Evolutionary conservation across 1,140 invertebrate genomes (phyloP).

Genomic region (Anagrus nilaparvatae): DNA sequence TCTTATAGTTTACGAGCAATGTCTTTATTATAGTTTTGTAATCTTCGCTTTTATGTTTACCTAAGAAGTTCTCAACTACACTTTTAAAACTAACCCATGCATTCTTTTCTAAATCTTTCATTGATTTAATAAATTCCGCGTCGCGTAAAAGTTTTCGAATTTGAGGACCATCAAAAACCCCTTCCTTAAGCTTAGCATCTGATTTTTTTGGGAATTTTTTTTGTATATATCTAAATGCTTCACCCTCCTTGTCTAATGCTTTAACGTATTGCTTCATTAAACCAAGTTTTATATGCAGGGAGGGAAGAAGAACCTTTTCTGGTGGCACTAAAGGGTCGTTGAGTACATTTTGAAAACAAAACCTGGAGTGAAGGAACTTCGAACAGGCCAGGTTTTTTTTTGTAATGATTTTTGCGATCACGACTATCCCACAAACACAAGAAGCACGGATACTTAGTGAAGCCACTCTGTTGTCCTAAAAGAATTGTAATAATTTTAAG

Average conservation of each 20-base stretch:
- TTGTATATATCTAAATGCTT: not conserved
- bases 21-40: constrained; percentile 15
- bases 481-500: not conserved
- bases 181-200: constrained; percentile 19
- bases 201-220: constrained; percentile 14
- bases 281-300: constrained; percentile 25
- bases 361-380: no score
- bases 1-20: constrained; percentile 9
- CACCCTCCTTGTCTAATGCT: constrained; percentile 17
- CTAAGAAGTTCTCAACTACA: constrained; percentile 10
- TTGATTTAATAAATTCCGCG: constrained; percentile 12
- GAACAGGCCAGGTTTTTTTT: no score
- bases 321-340: no score
- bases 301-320: constrained; percentile 20
- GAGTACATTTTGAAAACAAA: no score
- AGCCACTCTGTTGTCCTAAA: constrained; percentile 5
- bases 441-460: not conserved
- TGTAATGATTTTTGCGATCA: constrained; percentile 4
- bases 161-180: constrained; percentile 21
- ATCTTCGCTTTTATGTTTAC: constrained; percentile 5
- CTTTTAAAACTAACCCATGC: constrained; percentile 11
- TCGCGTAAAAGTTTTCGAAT: constrained; percentile 18
- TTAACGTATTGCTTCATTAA: constrained; percentile 28
- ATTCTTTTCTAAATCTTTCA: constrained; percentile 10
- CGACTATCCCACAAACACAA: not conserved